Evolutionary conservation across 2,797 vertebrate species (phyloP).

Genomic region (Trematomus bernacchii): DNA sequence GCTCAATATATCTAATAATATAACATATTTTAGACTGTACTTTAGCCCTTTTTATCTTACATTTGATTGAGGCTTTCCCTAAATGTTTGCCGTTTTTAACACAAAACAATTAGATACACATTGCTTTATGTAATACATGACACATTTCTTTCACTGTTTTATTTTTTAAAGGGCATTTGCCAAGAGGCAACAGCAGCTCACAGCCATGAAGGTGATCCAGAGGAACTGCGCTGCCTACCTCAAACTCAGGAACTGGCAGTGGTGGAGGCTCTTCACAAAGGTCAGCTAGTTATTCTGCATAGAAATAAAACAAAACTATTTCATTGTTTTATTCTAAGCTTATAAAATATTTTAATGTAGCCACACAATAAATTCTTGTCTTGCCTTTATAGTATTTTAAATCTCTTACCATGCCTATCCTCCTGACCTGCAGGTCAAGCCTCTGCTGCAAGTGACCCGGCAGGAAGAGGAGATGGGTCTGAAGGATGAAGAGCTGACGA

Average conservation of each 20-base stretch:
- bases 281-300: constrained; percentile 70
- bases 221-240: constrained; percentile 98
- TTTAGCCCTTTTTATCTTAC: neutral
- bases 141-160: constrained; percentile 26
- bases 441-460: constrained; percentile 95
- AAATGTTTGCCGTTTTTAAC: neutral
- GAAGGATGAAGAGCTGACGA: constrained; percentile 93
- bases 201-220: constrained; percentile 98
- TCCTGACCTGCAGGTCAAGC: constrained; percentile 90
- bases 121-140: neutral
- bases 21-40: neutral
- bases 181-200: constrained; percentile 96
- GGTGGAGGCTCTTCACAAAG: constrained; percentile 99
- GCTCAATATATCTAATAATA: neutral
- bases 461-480: constrained; percentile 97
- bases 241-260: constrained; percentile 98
- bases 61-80: neutral
- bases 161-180: constrained; percentile 90
- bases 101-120: neutral
- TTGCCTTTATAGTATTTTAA: neutral
- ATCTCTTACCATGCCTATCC: neutral
- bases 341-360: neutral
- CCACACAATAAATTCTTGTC: neutral
- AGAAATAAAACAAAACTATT: neutral
- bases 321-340: neutral